A percentile compares a stretch with the other conserved stretches of the same genome.
Conservation (phyloP, 2,797 vertebrate species). For the Brachyalestes nurse region DNA sequence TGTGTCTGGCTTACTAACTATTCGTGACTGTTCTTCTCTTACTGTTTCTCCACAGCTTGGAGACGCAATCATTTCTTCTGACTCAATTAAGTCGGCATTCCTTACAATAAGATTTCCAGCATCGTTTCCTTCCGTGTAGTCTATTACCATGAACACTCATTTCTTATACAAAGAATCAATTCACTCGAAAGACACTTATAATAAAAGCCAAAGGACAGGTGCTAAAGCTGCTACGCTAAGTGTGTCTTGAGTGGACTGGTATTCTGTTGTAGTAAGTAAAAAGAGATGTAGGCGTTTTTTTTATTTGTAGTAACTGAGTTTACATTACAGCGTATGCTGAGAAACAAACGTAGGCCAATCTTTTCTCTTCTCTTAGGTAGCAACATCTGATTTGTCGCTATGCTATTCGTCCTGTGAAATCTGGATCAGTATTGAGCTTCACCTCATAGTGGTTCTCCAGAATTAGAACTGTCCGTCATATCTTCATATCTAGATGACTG, state of each 20-base stretch:
- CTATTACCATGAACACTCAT: too few species aligned
- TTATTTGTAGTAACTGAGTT: background rate
- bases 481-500: too few species aligned
- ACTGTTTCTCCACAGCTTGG: background rate
- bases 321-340: background rate
- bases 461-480: too few species aligned
- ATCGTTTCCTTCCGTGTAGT: background rate
- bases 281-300: background rate
- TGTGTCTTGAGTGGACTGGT: too few species aligned
- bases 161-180: background rate
- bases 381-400: background rate
- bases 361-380: background rate
- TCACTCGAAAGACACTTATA: background rate
- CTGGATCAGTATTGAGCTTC: background rate
- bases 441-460: too few species aligned
- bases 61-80: background rate
- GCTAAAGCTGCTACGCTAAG: background rate
- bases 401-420: background rate
- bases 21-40: background rate
- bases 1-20: slow-evolving; percentile 25
- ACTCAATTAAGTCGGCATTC: background rate
- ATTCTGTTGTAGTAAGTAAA: background rate
- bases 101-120: background rate
- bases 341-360: background rate
- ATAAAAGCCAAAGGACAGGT: background rate